phyloP scores from a whole-genome alignment of 2,888 invertebrate species.

The Megamerina dolium region DNA sequence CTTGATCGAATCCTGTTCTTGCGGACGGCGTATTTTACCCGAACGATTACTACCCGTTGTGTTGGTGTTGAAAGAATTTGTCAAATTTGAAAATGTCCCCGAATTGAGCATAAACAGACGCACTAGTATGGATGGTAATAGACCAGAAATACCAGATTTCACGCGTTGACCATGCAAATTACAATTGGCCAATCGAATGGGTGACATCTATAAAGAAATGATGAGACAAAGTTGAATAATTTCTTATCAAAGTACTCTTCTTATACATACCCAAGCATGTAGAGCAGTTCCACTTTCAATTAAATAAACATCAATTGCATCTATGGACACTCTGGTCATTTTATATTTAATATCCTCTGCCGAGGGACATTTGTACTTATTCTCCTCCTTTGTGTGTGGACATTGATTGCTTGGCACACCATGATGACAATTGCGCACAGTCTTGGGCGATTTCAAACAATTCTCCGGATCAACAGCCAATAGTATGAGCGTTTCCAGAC shows the following conservation, averaged over 20 bases:
- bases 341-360: conserved; percentile 86
- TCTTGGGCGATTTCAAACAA: conserved; percentile 74
- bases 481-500: conserved; percentile 81
- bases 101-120: conserved; percentile 62
- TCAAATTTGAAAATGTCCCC: conserved; percentile 45
- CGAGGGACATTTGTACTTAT: conserved; percentile 72
- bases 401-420: conserved; percentile 66
- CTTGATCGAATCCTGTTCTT: conserved; percentile 43
- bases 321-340: conserved; percentile 83
- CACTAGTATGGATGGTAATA: conserved; percentile 68
- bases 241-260: neutral
- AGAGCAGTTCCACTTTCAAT: conserved; percentile 84
- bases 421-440: conserved; percentile 72
- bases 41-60: conserved; percentile 55
- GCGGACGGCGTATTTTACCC: conserved; percentile 40
- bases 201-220: conserved; percentile 59
- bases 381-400: conserved; percentile 61
- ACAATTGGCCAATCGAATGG: conserved; percentile 81
- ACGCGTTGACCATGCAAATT: conserved; percentile 93
- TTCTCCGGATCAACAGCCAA: conserved; percentile 87
- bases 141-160: conserved; percentile 79
- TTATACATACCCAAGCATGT: conserved; percentile 65
- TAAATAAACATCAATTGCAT: conserved; percentile 83
- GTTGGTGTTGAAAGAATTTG: conserved; percentile 57
- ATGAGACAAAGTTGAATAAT: conserved; percentile 2